Percentiles rank a stretch among this genome's conserved stretches.
phyloP scores from a whole-genome alignment of 2,888 invertebrate species.

The Incurvaria masculella region DNA sequence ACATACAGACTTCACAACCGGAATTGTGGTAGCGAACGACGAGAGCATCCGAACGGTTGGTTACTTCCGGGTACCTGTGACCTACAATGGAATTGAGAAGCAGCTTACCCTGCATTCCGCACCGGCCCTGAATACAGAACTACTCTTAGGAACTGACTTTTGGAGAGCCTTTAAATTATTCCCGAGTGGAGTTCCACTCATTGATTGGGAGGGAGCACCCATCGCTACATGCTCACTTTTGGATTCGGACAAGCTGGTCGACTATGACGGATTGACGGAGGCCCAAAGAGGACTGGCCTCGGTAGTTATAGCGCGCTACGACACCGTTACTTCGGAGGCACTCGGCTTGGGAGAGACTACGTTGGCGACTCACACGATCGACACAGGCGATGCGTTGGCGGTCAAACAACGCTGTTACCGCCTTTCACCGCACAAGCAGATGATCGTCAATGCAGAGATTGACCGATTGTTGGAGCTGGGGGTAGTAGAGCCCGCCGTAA shows the following conservation, averaged over 20 bases:
- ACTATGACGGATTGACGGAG: neutral
- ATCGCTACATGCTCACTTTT: neutral
- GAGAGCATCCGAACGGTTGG: neutral
- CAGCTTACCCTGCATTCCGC: neutral
- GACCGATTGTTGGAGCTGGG: too few relatives aligned
- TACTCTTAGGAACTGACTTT: neutral
- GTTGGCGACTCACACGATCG: neutral
- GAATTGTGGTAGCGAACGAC: neutral
- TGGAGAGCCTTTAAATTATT: neutral
- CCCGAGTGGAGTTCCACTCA: neutral
- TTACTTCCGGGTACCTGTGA: neutral
- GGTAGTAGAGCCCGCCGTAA: too few relatives aligned
- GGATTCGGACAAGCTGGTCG: neutral
- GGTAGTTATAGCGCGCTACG: neutral
- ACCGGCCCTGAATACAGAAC: neutral
- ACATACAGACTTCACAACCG: neutral
- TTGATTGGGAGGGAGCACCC: neutral
- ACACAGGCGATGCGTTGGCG: neutral
- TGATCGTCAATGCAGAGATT: neutral
- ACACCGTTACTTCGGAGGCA: neutral
- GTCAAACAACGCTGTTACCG: slow-evolving; percentile 7
- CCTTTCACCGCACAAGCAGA: slow-evolving; percentile 9
- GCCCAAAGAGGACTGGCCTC: neutral
- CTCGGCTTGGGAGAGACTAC: neutral
- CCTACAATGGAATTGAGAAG: neutral